phyloP scores from a whole-genome alignment of 2,888 invertebrate species.

The Schizotus pectinicornis region DNA sequence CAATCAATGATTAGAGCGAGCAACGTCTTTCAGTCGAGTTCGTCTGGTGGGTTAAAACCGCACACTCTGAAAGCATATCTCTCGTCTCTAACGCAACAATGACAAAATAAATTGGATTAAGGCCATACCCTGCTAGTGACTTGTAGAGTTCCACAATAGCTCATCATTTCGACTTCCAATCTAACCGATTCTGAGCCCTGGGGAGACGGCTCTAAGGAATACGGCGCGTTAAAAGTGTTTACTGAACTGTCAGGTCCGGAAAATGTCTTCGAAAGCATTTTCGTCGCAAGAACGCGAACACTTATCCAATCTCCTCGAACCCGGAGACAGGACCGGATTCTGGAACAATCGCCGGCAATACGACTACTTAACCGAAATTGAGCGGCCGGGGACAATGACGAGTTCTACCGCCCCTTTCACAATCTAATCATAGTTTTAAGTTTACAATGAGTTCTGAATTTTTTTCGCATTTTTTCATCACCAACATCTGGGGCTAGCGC shows the following conservation, averaged over 20 bases:
- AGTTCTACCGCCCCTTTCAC: too few relatives aligned
- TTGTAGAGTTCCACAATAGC: constrained; percentile 58
- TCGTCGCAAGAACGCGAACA: constrained; percentile 53
- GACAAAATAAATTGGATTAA: constrained; percentile 61
- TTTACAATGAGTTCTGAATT: too few relatives aligned
- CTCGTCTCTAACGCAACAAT: constrained; percentile 57
- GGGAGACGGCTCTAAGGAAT: constrained; percentile 39
- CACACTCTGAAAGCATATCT: constrained; percentile 44
- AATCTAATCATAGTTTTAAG: too few relatives aligned
- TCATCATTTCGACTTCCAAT: constrained; percentile 54
- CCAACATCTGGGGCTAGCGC: too few relatives aligned
- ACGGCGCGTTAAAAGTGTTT: constrained; percentile 54
- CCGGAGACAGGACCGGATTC: constrained; percentile 28
- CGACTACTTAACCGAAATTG: too few relatives aligned
- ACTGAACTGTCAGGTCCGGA: constrained; percentile 58
- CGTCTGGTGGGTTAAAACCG: constrained; percentile 26
- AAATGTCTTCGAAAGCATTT: constrained; percentile 59
- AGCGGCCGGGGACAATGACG: too few relatives aligned
- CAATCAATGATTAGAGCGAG: constrained; percentile 18
- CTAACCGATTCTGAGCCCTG: constrained; percentile 42
- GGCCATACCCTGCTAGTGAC: constrained; percentile 57
- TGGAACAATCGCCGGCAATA: too few relatives aligned
- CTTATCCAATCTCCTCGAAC: constrained; percentile 55
- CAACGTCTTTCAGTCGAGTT: constrained; percentile 17
- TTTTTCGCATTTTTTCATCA: too few relatives aligned